Base-by-base conservation (phyloP, 2,797 vertebrate species). In the Tiaroga cobitis region DNA sequence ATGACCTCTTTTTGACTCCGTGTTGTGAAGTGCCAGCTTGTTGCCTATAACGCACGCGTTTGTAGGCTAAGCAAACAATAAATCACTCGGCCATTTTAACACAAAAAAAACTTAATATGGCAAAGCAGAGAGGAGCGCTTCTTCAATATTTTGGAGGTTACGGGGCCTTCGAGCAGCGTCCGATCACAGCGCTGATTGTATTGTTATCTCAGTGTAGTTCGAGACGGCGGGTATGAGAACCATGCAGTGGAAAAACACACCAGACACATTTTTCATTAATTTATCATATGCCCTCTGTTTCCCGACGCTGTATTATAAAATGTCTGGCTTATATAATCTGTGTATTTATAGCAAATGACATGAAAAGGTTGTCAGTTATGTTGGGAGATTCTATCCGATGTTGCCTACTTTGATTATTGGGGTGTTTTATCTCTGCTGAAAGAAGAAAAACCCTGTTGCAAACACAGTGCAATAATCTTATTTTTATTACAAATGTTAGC, bases 1-100 rank as follows among this genome's bases (percentile, higher is more conserved):
- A 89, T 86, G 91, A 88, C 89, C 86, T 90, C 88, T 88, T 91
- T 89, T 86, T 90, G 92, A 86, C 87, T 80, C 49, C 10, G 56
- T 63, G 81, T 77, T 82, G 77, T 81, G 78, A 87, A 90, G 86
- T 87, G 73, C 79, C 84, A 86, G 86, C 74, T 75, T 86, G 83
- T 85, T 85, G 86, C 82, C 77, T 65, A 63, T 49, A 70, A 81
- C 78, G 82, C 59, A 70, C 86, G 46, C 59, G 63, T 75, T 76
- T 59, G 41, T 75, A 76, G 61, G 61, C 78, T 68, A 81, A 51
- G 51, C 67, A 65, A 81, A 76, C 78, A 70, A 70, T 69, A 43
- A 78, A 72, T 75, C 77, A 16, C 72, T 76, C 79, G 72, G 65
- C 77, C 70, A 81, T 76, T 86, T 86, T 77, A 82, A 61, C 24